Evolutionary conservation across 2,797 vertebrate species (phyloP), one percentile per base, ranked within the genome.

Genomic region (Sylvia borin): DNA sequence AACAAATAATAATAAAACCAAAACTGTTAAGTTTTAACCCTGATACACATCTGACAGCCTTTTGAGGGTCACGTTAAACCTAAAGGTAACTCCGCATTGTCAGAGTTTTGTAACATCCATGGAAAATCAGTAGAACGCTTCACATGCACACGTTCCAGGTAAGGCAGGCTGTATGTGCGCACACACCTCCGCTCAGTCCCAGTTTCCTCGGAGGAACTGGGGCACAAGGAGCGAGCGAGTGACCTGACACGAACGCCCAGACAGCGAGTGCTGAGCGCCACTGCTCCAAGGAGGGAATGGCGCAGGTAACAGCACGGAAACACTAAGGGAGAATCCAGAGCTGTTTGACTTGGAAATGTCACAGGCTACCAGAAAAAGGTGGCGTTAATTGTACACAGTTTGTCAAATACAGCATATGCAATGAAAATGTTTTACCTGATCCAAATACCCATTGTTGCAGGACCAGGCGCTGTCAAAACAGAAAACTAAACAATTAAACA

Each of bases 291-390:
- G 61, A 31, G 31, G 43, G 36, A 29, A 42, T 2, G 55, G 17
- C 74, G 38, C 73, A 19, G 61, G 36, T 2, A 9, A 31, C 31
- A 54, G 13, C 38, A 7, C 0, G 5, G 10, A 16, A 77, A 51
- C 42, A 13, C 10, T 0, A 1, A 19, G 2, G 0, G 1, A 29
- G 21, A 16, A 13, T 1, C 40, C 53, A 11, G 45, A 58, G 2
- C 27, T 2, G 4, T 22, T 16, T 4, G 12, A 20, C 50, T 38
- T 19, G 11, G 7, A 53, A 55, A 38, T 11, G 14, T 4, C 20
- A 40, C 22, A 24, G 42, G 13, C 27, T 48, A 50, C 34, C 42
- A 34, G 40, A 68, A 32, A 27, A 31, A 65, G 17, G 11, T 5
- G 3, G 34, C 38, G 13, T 25, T 38, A 19, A 47, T 3, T 48